These are phyloP conservation scores for Athrips mouffetella DNA, from an alignment of 2,888 invertebrate genomes.

Conservation along the genomic window DNA sequence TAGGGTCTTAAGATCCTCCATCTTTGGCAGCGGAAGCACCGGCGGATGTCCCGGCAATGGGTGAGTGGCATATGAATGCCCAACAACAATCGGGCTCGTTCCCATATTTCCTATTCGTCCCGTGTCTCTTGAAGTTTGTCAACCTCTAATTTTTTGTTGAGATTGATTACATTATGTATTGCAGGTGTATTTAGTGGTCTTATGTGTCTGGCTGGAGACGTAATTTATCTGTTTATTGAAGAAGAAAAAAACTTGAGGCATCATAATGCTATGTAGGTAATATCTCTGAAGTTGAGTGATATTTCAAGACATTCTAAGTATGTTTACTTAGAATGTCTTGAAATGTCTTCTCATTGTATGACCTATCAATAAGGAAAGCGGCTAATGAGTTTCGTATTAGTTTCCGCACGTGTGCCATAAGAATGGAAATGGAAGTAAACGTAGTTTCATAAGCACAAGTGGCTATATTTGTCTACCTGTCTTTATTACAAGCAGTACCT, in stretches of 20 bases:
- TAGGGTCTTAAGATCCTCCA: conserved; percentile 66
- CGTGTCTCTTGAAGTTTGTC: conserved; percentile 75
- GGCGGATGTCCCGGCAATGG: conserved; percentile 76
- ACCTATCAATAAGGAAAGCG: too few species aligned
- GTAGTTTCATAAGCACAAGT: too few species aligned
- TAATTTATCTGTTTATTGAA: conserved; percentile 3
- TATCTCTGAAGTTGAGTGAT: too few species aligned
- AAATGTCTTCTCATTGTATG: too few species aligned
- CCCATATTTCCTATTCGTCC: conserved; percentile 72
- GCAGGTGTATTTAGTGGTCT: neutral
- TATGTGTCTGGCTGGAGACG: neutral
- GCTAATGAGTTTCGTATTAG: too few species aligned
- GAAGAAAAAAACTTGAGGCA: too few species aligned
- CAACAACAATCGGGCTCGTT: conserved; percentile 65
- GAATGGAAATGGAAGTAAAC: too few species aligned
- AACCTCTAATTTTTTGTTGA: conserved; percentile 71
- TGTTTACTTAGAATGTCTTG: too few species aligned
- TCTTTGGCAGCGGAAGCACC: conserved; percentile 77
- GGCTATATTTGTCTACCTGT: conserved; percentile 4
- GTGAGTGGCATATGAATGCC: conserved; percentile 74
- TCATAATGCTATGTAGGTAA: too few species aligned
- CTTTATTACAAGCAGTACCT: neutral
- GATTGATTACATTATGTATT: conserved; percentile 37
- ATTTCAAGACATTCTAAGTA: too few species aligned
- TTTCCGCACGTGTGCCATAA: too few species aligned